phyloP scores from a whole-genome alignment of 2,113 vertebrate genomes.

The Petaurus breviceps region DNA sequence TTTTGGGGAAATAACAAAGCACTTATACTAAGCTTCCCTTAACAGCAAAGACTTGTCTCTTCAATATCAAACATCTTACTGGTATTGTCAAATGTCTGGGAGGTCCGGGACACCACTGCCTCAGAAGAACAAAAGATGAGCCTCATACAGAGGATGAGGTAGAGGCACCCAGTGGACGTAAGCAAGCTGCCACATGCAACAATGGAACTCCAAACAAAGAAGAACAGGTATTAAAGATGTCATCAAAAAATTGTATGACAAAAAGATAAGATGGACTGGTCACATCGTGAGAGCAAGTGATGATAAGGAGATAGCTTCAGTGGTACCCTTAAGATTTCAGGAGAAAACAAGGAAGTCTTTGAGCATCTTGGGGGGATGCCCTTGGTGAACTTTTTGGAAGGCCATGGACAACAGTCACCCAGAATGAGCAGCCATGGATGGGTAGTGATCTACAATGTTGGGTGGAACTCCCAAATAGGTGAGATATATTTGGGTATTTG shows the following conservation, averaged over 20 bases:
- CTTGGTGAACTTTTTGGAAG: background rate
- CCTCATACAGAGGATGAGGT: background rate
- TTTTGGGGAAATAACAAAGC: background rate
- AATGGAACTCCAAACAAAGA: background rate
- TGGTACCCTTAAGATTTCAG: background rate
- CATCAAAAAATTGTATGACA: background rate
- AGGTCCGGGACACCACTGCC: background rate
- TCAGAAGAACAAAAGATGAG: background rate
- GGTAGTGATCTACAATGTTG: background rate
- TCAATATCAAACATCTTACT: background rate
- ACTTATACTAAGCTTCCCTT: background rate
- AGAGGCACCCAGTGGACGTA: background rate
- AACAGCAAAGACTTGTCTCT: background rate
- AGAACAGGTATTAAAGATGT: background rate
- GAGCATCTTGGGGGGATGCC: background rate
- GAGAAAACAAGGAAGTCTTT: background rate
- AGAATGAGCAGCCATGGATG: background rate
- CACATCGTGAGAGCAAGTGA: background rate
- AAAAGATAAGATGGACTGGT: background rate
- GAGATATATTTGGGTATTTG: background rate
- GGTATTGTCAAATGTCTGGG: background rate
- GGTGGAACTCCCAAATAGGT: background rate
- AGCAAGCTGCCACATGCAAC: background rate
- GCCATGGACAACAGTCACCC: background rate
- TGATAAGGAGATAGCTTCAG: background rate